These are phyloP conservation scores for Hippocampus guttulatus DNA, from an alignment of 2,113 vertebrate species.

Conservation along the genomic window DNA sequence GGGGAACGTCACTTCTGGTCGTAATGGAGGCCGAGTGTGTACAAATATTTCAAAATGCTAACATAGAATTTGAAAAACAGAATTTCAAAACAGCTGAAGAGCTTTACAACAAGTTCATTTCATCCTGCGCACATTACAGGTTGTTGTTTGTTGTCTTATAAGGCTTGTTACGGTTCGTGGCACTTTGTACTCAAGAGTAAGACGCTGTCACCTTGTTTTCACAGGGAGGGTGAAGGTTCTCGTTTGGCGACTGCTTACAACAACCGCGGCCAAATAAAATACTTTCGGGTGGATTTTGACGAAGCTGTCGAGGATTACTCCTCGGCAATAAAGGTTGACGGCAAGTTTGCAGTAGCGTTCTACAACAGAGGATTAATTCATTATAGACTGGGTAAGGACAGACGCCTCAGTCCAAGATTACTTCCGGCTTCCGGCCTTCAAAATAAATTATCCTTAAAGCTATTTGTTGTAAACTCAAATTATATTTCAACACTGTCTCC, in stretches of 20 bases:
- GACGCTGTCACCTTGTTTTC: constrained; percentile 31
- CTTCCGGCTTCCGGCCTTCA: background rate
- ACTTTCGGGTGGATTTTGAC: constrained; percentile 86
- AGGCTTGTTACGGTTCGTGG: background rate
- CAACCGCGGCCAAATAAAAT: constrained; percentile 88
- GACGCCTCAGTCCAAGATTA: too few species aligned
- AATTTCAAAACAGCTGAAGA: constrained; percentile 65
- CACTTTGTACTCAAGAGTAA: rapidly evolving
- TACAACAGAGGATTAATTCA: constrained; percentile 90
- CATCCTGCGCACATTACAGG: constrained; percentile 59
- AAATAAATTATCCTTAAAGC: background rate
- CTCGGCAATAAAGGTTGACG: constrained; percentile 73
- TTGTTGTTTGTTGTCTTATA: constrained; percentile 22
- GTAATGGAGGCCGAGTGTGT: constrained; percentile 34
- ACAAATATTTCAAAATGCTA: constrained; percentile 51
- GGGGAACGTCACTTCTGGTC: constrained; percentile 39
- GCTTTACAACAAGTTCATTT: constrained; percentile 68
- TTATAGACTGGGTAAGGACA: constrained; percentile 84
- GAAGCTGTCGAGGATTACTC: constrained; percentile 89
- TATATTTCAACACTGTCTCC: background rate
- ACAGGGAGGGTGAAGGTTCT: constrained; percentile 62
- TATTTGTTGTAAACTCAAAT: background rate
- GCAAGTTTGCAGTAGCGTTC: constrained; percentile 80
- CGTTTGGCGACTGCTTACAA: constrained; percentile 82
- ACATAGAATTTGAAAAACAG: constrained; percentile 56